Base-by-base conservation (phyloP, 2,797 vertebrate species). In the Sebastes iracundus region DNA sequence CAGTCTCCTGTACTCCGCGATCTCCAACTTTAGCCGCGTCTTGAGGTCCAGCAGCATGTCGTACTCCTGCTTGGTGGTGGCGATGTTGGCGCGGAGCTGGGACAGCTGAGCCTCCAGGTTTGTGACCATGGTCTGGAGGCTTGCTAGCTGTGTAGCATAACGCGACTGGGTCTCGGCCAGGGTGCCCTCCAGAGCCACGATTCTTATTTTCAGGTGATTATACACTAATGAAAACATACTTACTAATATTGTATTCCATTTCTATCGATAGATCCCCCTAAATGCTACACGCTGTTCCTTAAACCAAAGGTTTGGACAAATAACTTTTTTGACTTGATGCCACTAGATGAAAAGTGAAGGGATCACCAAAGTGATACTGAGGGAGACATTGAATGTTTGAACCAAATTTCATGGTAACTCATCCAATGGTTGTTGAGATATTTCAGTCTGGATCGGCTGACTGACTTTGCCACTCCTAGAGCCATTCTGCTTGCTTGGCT, bases 21-120 rank as follows among this genome's bases (percentile, higher is more conserved):
- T 99, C 95, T 99, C 98, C 94, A 96, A 87, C 94, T 99, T 97
- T 95, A 99, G 95, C 0, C 97, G 89, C 1, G 97, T 96, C 87
- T 98, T 98, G 59, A 98, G 95, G 0, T 98, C 97, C 92, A 99
- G 94, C 76, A 99, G 93, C 79, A 95, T 90, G 88, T 95, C 95
- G 79, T 98, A 99, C 14, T 98, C 97, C 25, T 96, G 95, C 75
- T 93, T 95, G 94, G 96, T 96, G 78, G 79, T 93, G 68, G 96
- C 90, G 81, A 96, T 97, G 82, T 96, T 96, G 0, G 88, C 87
- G n/a, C 96, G 89, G 77, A 98, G 84, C 80, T 97, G 94, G 0
- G 93, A 91, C 85, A 98, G 88, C 84, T 98, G 97, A 77, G 94
- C 30, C 30, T 32, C 30, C 32, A 33, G 88, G 0, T 82, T 94